Base-by-base conservation (phyloP, 2,797 vertebrate genomes). In the Anas bernieri region DNA sequence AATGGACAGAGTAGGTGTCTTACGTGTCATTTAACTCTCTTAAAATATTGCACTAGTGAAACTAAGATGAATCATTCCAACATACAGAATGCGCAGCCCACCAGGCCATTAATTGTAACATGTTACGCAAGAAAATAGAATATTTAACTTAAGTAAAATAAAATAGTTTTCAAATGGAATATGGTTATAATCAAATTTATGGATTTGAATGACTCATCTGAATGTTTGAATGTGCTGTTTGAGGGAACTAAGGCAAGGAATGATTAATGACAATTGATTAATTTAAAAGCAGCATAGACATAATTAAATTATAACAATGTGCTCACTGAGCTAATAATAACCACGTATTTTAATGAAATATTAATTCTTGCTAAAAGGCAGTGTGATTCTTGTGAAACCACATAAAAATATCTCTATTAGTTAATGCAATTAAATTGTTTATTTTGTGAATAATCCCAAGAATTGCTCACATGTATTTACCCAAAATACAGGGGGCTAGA, bases 1-100 rank as follows among this genome's bases (percentile, higher is more conserved):
- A 95, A 86, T 77, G 90, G 88, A 84, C 86, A 39, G 64, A 92
- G 86, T 92, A 92, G 92, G 90, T 75, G 90, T 94, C 80, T 90
- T 79, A 52, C 1, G 0, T 93, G 85, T 91, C 87, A 90, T 94
- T 76, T 74, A 69, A 18, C 35, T 84, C 55, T 72, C 72, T 84
- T 84, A 43, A 96, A 87, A 89, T 74, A n/a, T 5, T 68, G 11
- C 75, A 43, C 74, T 76, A 76, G 35, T 83, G 90, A 96, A 96
- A 33, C 31, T 76, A 84, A 88, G 75, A 93, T 95, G 80, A 94
- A 78, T 95, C 90, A 88, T 80, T 91, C 75, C 69, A 66, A 80
- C 73, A 75, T 66, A 69, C 39, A 85, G 68, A 92, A 62, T 68
- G 90, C 52, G 22, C 88, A 92, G 86, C 90, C 92, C 86, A 95